Evolutionary conservation across 2,888 invertebrate genomes (phyloP).

Genomic region (Parelbella ahira): DNA sequence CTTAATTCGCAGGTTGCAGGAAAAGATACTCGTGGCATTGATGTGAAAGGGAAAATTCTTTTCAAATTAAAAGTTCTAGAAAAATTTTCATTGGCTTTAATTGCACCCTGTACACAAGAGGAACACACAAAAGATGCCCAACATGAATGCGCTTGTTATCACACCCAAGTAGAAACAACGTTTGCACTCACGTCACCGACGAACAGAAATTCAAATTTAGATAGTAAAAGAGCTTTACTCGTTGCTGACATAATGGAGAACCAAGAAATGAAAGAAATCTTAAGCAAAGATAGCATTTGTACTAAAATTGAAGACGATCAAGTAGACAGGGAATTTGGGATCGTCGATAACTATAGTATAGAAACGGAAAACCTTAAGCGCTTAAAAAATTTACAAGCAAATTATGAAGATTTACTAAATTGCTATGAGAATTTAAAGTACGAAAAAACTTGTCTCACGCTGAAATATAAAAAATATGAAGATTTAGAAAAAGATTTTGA

Average conservation of each 20-base stretch:
- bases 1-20: conserved; percentile 59
- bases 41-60: conserved; percentile 67
- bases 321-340: conserved; percentile 35
- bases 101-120: conserved; percentile 63
- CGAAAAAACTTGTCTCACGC: conserved; percentile 52
- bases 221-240: conserved; percentile 61
- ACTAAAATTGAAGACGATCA: conserved; percentile 36
- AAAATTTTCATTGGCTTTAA: conserved; percentile 63
- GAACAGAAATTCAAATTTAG: conserved; percentile 38
- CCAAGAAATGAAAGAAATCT: conserved; percentile 67
- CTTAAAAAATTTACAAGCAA: conserved; percentile 58
- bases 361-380: conserved; percentile 58
- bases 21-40: conserved; percentile 57
- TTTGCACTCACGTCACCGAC: conserved; percentile 51
- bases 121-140: conserved; percentile 22
- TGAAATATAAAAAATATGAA: conserved; percentile 51
- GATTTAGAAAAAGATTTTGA: conserved; percentile 59
- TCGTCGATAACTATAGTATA: conserved; percentile 48
- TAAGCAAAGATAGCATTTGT: conserved; percentile 47
- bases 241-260: conserved; percentile 70
- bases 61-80: conserved; percentile 68
- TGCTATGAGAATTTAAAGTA: conserved; percentile 63
- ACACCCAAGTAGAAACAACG: conserved; percentile 46
- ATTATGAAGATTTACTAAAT: conserved; percentile 58
- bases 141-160: conserved; percentile 52